Evolutionary conservation across 2,888 invertebrate genomes (phyloP), one percentile per base, ranked within the genome.

Genomic region (Bellardia pandia): DNA sequence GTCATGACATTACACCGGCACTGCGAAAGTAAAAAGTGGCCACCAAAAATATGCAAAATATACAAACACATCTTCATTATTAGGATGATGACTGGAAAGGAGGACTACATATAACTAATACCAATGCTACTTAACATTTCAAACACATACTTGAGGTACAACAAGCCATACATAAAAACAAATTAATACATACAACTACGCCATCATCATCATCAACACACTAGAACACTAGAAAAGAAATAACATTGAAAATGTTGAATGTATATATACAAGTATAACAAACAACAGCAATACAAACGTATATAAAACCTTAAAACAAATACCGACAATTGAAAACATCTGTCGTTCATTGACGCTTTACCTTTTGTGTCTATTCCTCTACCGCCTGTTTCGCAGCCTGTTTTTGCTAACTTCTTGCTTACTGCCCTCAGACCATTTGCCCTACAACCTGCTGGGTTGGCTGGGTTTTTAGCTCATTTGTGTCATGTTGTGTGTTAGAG

Each of bases 291-390:
- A 53, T 4, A 60, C 45, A 68, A 16, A 66, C 68, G 48, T 14
- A 37, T 9, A 71, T 23, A 23, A 58, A 6, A 64, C 30, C 11
- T 40, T 11, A 68, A 69, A 62, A 51, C 23, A 80, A 69, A 76
- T 64, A 71, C 48, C 81, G 64, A 72, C 86, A 79, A 83, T 84
- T 84, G 80, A 77, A 86, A 84, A 84, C 86, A 86, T 80, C 77
- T 86, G 86, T 74, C 56, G 60, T 56, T 42, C 68, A 68, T 77
- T 81, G 68, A 23, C 23, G 76, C 37, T 58, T n/a, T 83, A 37
- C 40, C 16, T 62, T 53, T 30, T 48, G 5, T 58, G 14, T 45
- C 53, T 81, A 8, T 68, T 72, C 13, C 3, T 37, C 51, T 40
- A 6, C 2, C 33, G 37, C 56, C 80, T 30, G 33, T 16, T 16